Base-by-base conservation (phyloP, 2,888 invertebrate genomes). In the Watsonalla binaria region DNA sequence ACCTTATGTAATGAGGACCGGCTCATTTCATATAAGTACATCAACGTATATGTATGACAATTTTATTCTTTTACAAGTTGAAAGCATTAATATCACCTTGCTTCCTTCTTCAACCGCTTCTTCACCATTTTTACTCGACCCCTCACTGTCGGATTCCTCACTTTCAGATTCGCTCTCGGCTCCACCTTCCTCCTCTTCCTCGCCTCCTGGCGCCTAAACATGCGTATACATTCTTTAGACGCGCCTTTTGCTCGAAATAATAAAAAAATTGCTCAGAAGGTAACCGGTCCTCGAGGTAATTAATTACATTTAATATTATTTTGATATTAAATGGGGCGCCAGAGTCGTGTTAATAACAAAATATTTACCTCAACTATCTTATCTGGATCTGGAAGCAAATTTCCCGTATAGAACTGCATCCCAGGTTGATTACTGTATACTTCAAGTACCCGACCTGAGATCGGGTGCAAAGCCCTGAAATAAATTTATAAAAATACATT, bases 341-440 rank as follows among this genome's bases (percentile, higher is more conserved):
- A 24, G 24, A 2, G 24, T 24, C 1, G 24, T 24, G 4, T 24
- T 24, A 24, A 24, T 24, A 24, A 37, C 34, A 9, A 33, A 13
- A 7, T 7, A 54, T 58, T 53, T 51, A 85, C 88, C 72, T 83
- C 85, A 1, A 86, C 58, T 45, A 90, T 90, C 51, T 78, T 84
- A 45, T 84, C 80, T 0, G 86, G 86, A 63, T 94, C 92, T 0
- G 96, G 96, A 42, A 97, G 84, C 56, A 84, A 90, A 76, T 97
- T 96, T 0, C 94, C 93, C 0, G 97, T 97, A 77, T 98, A 98
- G 72, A 98, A 94, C 80, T 98, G 98, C 54, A 98, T 92, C 0
- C 97, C 98, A 0, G 97, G 97, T 78, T 97, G 96, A 77, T 97
- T 95, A 57, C 96, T 95, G 65, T 93, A 94, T 0, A 97, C 92